Base-by-base conservation (phyloP, 23 tunicate species). In the Aplidium turbinatum region DNA sequence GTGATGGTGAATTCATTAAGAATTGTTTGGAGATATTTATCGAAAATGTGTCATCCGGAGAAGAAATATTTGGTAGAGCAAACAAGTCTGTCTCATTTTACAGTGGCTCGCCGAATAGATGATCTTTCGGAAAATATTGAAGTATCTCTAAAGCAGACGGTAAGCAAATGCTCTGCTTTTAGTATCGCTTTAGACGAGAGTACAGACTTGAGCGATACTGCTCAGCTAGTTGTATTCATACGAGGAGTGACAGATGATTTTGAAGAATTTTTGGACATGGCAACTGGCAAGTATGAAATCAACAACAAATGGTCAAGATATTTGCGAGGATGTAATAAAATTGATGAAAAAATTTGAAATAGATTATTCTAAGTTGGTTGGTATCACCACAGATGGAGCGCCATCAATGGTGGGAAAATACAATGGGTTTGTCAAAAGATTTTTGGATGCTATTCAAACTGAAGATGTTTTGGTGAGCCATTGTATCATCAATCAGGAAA, bases 401-500 rank as follows among this genome's bases (percentile, higher is more conserved):
- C 48, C 67, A 31, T 19, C 58, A 5, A 50, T 31, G 46, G 46
- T 57, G 22, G 38, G 67, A 18, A 33, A 50, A 24, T 4, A 32
- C 24, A 74, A 34, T 6, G 80, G 66, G 20, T 34, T 32, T 35
- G 5, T 19, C 45, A 50, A 33, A 11, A 58, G 48, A 11, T 50
- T 57, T 36, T 33, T 33, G 67, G 58, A 74, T 6, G 47, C 27
- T 3, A 4, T 26, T 35, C 11, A 20, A 56, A 30, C 46, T 31
- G 16, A 27, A 50, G 28, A 24, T 35, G 31, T 74, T 55, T 18
- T 19, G 9, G 19, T 31, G 48, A 54, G 16, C 58, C 76, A 46
- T 45, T 70, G 76, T 34, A 40, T 70, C 22, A 70, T 46, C 30
- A 57, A 70, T 32, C 76, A 70, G 32, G 76, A 70, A 45, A 70